Evolutionary conservation across 2,888 invertebrate genomes (phyloP).

Genomic region (Limnephilus rhombicus): DNA sequence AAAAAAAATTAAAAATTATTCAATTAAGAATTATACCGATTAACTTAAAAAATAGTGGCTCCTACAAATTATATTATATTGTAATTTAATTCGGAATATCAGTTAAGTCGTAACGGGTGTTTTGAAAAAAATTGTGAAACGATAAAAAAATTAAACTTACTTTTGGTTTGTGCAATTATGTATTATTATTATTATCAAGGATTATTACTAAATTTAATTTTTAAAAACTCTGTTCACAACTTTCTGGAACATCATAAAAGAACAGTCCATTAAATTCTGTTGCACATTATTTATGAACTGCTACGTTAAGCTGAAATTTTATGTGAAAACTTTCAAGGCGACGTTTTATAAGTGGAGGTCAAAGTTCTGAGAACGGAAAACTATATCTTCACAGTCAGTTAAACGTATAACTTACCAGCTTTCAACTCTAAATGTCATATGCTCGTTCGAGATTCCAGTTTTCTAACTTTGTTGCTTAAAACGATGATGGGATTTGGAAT

Average conservation of each 20-base stretch:
- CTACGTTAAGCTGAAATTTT: constrained; percentile 54
- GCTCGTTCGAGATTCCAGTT: constrained; percentile 30
- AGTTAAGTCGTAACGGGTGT: too few species aligned
- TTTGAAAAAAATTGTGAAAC: too few species aligned
- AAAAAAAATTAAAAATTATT: too few species aligned
- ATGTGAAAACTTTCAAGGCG: constrained; percentile 60
- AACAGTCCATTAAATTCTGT: constrained; percentile 3
- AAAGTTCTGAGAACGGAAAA: constrained; percentile 50
- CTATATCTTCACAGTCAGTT: constrained; percentile 42
- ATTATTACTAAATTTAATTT: neutral
- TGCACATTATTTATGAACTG: constrained; percentile 49
- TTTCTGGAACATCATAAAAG: neutral
- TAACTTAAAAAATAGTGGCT: too few species aligned
- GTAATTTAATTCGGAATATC: too few species aligned
- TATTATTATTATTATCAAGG: too few species aligned
- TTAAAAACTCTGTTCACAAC: neutral
- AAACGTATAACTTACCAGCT: constrained; percentile 23
- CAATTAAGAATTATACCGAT: too few species aligned
- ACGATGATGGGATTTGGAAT: neutral
- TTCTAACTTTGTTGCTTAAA: neutral
- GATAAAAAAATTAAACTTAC: too few species aligned
- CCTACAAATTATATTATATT: too few species aligned
- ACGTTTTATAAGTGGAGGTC: constrained; percentile 56
- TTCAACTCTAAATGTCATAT: constrained; percentile 43
- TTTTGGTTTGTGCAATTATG: too few species aligned